Percentiles rank a stretch among this genome's conserved stretches.
These are phyloP conservation scores for Dimorphilus gyrociliatus DNA, from an alignment of 2,888 invertebrate species.

Conservation along the genomic window DNA sequence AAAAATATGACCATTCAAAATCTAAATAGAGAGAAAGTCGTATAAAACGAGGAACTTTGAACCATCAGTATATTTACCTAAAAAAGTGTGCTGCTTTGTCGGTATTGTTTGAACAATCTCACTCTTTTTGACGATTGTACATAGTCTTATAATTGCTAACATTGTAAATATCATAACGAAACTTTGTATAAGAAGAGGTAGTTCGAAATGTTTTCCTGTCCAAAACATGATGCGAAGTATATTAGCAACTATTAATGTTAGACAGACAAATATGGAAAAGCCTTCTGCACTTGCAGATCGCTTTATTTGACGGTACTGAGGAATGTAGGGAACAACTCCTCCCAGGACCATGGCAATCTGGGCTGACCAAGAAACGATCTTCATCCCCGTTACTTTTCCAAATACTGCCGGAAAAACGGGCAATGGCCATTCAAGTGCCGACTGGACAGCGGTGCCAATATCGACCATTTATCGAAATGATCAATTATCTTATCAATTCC, in stretches of 20 bases:
- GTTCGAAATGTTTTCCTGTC: slow-evolving; percentile 64
- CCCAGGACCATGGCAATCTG: slow-evolving; percentile 71
- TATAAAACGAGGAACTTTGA: slow-evolving; percentile 5
- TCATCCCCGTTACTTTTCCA: slow-evolving; percentile 9
- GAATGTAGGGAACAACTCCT: slow-evolving; percentile 84
- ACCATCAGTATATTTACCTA: too few relatives aligned
- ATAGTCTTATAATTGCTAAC: slow-evolving; percentile 83
- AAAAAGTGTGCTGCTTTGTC: too few relatives aligned
- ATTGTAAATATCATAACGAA: slow-evolving; percentile 91
- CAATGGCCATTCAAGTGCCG: too few relatives aligned
- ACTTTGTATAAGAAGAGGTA: slow-evolving; percentile 84
- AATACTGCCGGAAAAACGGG: too few relatives aligned
- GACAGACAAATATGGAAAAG: slow-evolving; percentile 88
- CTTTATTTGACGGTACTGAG: slow-evolving; percentile 83
- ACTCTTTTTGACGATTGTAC: slow-evolving; percentile 55
- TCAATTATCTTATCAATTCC: too few relatives aligned
- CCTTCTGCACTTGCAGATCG: slow-evolving; percentile 82
- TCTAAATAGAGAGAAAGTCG: slow-evolving; percentile 47
- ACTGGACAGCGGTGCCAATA: too few relatives aligned
- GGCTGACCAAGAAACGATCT: slow-evolving; percentile 16
- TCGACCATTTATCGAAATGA: too few relatives aligned
- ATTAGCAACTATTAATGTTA: slow-evolving; percentile 84
- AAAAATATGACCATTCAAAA: slow-evolving; percentile 78
- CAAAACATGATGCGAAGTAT: slow-evolving; percentile 92
- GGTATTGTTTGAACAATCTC: slow-evolving; percentile 25